Percentiles rank a stretch among this genome's conserved stretches.
These are phyloP conservation scores for Thecocarcelia acutangulata DNA, from an alignment of 2,888 invertebrate genomes.

Conservation along the genomic window DNA sequence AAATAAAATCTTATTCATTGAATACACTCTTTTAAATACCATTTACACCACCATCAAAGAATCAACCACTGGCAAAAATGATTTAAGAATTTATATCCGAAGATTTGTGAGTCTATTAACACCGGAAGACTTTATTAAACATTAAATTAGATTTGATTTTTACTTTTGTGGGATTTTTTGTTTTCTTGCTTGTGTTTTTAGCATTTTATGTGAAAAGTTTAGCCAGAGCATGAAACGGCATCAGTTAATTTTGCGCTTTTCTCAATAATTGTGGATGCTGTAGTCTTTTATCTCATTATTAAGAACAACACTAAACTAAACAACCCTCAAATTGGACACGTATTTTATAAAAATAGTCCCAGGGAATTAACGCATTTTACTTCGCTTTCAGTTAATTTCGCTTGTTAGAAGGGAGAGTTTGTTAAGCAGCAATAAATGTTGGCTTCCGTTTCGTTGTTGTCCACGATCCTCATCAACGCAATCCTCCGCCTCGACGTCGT, in stretches of 20 bases:
- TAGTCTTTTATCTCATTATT: constrained; percentile 50
- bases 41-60: not conserved
- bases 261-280: constrained; percentile 7
- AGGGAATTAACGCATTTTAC: constrained; percentile 46
- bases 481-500: constrained; percentile 3
- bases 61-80: constrained; percentile 19
- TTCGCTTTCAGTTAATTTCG: constrained; percentile 18
- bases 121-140: constrained; percentile 64
- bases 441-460: constrained; percentile 40
- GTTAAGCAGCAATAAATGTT: constrained; percentile 6
- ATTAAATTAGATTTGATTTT: constrained; percentile 65
- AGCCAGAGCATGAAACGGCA: not conserved
- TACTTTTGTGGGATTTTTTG: constrained; percentile 31
- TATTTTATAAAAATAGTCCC: constrained; percentile 52
- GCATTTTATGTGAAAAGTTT: constrained; percentile 16
- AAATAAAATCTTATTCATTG: not conserved
- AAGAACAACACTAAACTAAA: constrained; percentile 46
- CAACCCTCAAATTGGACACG: constrained; percentile 64
- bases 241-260: constrained; percentile 46
- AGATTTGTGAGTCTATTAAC: constrained; percentile 65
- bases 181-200: not conserved
- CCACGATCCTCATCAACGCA: constrained; percentile 14
- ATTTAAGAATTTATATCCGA: constrained; percentile 37
- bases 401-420: constrained; percentile 28
- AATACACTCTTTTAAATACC: not conserved